Base-by-base conservation (phyloP, 1,140 invertebrate genomes). In the Helicoverpa zea region DNA sequence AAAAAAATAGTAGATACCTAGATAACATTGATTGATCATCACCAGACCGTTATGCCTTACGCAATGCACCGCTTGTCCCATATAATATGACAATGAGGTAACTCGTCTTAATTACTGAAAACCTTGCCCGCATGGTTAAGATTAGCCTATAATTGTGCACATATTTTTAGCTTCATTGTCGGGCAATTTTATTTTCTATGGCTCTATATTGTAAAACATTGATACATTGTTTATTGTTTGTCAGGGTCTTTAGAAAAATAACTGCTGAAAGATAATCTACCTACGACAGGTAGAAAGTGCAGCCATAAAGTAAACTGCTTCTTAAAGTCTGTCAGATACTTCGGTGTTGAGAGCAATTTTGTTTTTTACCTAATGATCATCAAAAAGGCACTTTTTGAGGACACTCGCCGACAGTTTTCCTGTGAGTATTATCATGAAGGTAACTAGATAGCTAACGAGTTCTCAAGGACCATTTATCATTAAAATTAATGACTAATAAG, bases 121-220 rank as follows among this genome's bases (percentile, higher is more conserved):
- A 52, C 68, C 68, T 72, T 72, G 68, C 68, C 68, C 68, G 68
- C 68, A 72, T 72, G 49, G 29, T 54, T 29, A 61, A 61, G 68
- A 72, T 72, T 54, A 3, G 49, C 5, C 13, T 30, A 23, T 54
- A 72, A 72, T 72, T 72, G 7, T 1, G 13, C 14, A 70, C 68
- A 54, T 72, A 72, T 72, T 54, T 72, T 72, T 72, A 72, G 52
- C 49, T 72, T 54, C 68, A 72, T 72, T 72, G 68, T 14, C 68
- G 54, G 52, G 0, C 43, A 54, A n/a, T 52, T 70, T 43, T 43
- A 43, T 43, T 61, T 13, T 59, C 7, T 23, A 59, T 61, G 1
- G 9, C 54, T 58, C 18, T 4, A 16, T 58, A n/a, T 54, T n/a
- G n/a, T 58, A 58, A 58, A 58, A 10, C 23, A 23, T 23, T 43